phyloP scores from a whole-genome alignment of 1,140 invertebrate species.

The Heliothis virescens region DNA sequence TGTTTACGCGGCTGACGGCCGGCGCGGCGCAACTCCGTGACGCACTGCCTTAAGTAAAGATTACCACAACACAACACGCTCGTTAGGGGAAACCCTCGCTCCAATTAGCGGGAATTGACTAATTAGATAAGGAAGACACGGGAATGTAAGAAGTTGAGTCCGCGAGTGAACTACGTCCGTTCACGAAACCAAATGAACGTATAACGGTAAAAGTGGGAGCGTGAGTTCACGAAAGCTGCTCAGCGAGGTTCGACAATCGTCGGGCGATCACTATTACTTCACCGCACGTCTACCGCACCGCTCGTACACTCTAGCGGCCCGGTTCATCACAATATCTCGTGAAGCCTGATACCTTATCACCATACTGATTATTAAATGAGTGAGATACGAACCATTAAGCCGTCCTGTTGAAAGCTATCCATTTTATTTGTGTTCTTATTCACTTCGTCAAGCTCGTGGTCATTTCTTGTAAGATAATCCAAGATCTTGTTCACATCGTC shows the following conservation, averaged over 20 bases:
- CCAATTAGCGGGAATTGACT: slow-evolving; percentile 58
- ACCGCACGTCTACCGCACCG: slow-evolving; percentile 68
- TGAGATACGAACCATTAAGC: slow-evolving; percentile 76
- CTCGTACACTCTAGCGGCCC: slow-evolving; percentile 54
- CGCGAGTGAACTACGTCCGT: slow-evolving; percentile 71
- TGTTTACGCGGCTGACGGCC: slow-evolving; percentile 72
- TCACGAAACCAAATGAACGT: slow-evolving; percentile 81
- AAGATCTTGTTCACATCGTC: slow-evolving; percentile 76
- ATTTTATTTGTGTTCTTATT: slow-evolving; percentile 71
- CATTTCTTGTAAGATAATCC: slow-evolving; percentile 75
- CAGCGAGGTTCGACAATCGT: slow-evolving; percentile 70
- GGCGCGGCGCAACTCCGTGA: slow-evolving; percentile 53
- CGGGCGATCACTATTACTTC: slow-evolving; percentile 76
- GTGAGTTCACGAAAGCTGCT: slow-evolving; percentile 80
- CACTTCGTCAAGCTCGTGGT: slow-evolving; percentile 64
- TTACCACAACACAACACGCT: slow-evolving; percentile 51
- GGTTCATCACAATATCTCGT: slow-evolving; percentile 53
- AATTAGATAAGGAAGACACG: slow-evolving; percentile 69
- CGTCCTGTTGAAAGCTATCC: slow-evolving; percentile 74
- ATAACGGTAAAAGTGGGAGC: slow-evolving; percentile 85
- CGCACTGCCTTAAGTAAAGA: slow-evolving; percentile 43
- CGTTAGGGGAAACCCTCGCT: slow-evolving; percentile 56
- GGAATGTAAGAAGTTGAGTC: slow-evolving; percentile 52
- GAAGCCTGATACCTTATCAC: slow-evolving; percentile 71
- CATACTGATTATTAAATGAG: slow-evolving; percentile 60